A percentile compares a stretch with the other conserved stretches of the same genome.
Conservation (phyloP, 1,140 invertebrate genomes). For the Hylyphantes graminicola region DNA sequence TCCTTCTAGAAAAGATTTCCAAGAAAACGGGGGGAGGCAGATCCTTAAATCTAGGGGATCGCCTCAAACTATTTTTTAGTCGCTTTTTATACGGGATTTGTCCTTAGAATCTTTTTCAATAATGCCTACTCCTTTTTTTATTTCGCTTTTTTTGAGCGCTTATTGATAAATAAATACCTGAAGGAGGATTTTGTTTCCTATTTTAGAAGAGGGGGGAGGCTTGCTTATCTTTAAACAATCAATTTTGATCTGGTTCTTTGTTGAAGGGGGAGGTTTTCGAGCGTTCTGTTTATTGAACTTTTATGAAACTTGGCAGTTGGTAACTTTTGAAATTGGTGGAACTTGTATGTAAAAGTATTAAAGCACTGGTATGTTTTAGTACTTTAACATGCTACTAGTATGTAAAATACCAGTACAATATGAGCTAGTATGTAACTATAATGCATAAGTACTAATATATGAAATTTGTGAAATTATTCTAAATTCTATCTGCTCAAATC, state of each 20-base stretch:
- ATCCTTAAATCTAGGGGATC: slow-evolving; percentile 48
- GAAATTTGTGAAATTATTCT: no score
- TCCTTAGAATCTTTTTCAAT: neutral
- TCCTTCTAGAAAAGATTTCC: slow-evolving; percentile 9
- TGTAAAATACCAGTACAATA: no score
- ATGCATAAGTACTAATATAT: no score
- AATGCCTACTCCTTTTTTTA: neutral
- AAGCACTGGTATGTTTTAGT: no score
- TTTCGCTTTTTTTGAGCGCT: slow-evolving; percentile 1
- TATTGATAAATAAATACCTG: slow-evolving; percentile 52
- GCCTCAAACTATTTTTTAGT: slow-evolving; percentile 35
- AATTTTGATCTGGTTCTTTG: neutral
- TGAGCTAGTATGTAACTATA: no score
- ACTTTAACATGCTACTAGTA: no score
- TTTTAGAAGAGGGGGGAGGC: neutral
- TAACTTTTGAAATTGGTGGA: no score
- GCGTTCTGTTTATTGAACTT: no score
- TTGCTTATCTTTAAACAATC: slow-evolving; percentile 20
- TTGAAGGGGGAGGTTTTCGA: no score
- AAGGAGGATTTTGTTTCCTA: slow-evolving; percentile 2
- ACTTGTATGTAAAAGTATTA: no score
- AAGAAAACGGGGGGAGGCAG: neutral
- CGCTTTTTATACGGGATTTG: slow-evolving; percentile 41
- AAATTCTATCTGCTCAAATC: no score
- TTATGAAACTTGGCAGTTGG: no score